A percentile compares a stretch with the other conserved stretches of the same genome.
These are phyloP conservation scores for Clarias platycephalus DNA, from an alignment of 2,797 vertebrate species.

Conservation along the genomic window DNA sequence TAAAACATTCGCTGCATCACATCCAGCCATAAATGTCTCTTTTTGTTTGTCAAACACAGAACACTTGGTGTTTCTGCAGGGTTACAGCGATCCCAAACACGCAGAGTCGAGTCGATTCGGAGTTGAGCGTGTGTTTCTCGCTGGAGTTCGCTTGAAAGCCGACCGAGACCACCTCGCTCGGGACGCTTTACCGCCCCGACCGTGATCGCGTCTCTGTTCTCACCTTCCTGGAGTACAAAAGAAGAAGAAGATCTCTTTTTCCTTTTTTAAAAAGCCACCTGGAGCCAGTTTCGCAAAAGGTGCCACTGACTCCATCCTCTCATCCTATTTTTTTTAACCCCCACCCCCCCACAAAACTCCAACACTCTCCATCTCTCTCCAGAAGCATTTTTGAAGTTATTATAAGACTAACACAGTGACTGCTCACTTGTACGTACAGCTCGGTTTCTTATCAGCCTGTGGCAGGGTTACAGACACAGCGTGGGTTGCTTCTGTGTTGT, in stretches of 20 bases:
- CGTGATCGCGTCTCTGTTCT: not conserved
- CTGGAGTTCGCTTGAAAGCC: not conserved
- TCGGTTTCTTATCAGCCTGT: slow-evolving; percentile 30
- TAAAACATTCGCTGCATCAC: not conserved
- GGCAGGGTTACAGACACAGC: slow-evolving; percentile 29
- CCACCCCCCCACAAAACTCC: not conserved
- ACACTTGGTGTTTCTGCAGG: not conserved
- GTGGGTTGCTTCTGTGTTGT: slow-evolving; percentile 37
- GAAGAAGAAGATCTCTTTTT: slow-evolving; percentile 50
- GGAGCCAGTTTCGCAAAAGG: slow-evolving; percentile 28
- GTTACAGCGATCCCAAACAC: not conserved
- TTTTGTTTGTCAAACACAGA: not conserved
- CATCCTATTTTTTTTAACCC: not conserved
- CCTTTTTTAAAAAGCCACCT: slow-evolving; percentile 53
- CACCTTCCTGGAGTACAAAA: not conserved
- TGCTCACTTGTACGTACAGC: slow-evolving; percentile 17
- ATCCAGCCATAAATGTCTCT: not conserved
- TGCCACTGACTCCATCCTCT: slow-evolving; percentile 36
- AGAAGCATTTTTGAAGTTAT: not conserved
- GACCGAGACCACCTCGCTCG: not conserved
- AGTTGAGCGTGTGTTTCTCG: not conserved
- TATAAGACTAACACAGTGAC: slow-evolving; percentile 36
- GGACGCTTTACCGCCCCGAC: not conserved
- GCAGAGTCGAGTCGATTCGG: not conserved
- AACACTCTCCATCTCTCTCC: not conserved